Base-by-base conservation (phyloP, 2,113 vertebrate species). In the Epinephelus lanceolatus region DNA sequence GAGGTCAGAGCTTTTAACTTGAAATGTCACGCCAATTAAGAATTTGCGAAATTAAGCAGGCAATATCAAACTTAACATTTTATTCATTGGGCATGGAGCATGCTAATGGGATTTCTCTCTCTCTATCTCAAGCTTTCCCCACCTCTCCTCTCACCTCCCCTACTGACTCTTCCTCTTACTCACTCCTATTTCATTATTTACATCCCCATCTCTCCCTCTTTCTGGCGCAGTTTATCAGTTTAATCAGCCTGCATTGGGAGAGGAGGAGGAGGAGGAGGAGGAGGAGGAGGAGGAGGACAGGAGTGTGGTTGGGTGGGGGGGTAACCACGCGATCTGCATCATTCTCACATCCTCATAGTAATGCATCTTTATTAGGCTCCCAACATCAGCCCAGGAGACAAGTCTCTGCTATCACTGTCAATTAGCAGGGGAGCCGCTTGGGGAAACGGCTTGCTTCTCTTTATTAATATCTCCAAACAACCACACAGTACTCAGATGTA, bases 311-410 rank as follows among this genome's bases (percentile, higher is more conserved):
- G 2, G 21, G 55, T 0, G 30, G 30, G 30, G 30, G 30, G 11
- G 27, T 47, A 15, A 45, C 42, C 68, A 49, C 42, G 10, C 33
- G 30, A 85, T 76, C 74, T 45, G 83, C 88, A 87, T 88, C 86
- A 81, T 76, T 81, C 70, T 67, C 85, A 67, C 73, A 73, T 73
- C 71, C 70, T 83, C 10, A 19, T 47, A 77, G 88, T 85, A 81
- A 93, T 92, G 88, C 80, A 85, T 92, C 93, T 94, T 94, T 92
- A 93, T 94, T 90, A 92, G 84, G 75, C 90, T 86, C 80, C 86
- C 71, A 68, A 68, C 87, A 78, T 91, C 88, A 79, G 78, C 85
- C 89, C 86, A 78, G 74, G 86, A 93, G 89, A 92, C 71, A 69
- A 76, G 86, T 45, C 80, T 86, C 57, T 33, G 89, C 91, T 80